A percentile compares a stretch with the other conserved stretches of the same genome.
These are phyloP conservation scores for Phenacoccus solenopsis DNA, from an alignment of 1,140 invertebrate genomes.

Conservation along the genomic window DNA sequence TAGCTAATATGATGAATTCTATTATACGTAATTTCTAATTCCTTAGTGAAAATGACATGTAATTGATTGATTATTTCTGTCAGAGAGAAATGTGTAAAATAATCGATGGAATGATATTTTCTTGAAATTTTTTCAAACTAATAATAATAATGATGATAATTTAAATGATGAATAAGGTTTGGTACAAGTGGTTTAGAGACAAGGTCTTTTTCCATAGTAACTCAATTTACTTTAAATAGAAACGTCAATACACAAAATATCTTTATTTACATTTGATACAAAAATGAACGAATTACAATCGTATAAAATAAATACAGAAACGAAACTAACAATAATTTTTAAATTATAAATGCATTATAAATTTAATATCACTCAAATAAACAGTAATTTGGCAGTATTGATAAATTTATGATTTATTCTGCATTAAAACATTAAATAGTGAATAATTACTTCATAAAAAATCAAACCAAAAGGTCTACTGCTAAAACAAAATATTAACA, in stretches of 20 bases:
- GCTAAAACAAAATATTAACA: background rate
- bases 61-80: no score
- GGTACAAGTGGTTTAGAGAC: no score
- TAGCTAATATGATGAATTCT: no score
- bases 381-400: constrained; percentile 8
- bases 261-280: constrained; percentile 12
- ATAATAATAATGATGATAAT: no score
- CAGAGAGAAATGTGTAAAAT: no score
- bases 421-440: background rate
- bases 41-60: no score
- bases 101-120: no score
- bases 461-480: background rate
- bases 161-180: no score
- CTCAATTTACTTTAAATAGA: no score
- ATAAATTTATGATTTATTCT: background rate
- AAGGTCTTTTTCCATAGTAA: no score
- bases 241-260: background rate
- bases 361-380: constrained; percentile 13
- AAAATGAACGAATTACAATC: background rate
- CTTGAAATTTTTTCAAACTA: no score
- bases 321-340: background rate
- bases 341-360: constrained; percentile 13
- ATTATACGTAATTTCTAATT: no score
- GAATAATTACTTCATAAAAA: background rate
- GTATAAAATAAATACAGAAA: background rate